Conservation (phyloP, 2,888 invertebrate genomes). For the Heliconius cydno region DNA sequence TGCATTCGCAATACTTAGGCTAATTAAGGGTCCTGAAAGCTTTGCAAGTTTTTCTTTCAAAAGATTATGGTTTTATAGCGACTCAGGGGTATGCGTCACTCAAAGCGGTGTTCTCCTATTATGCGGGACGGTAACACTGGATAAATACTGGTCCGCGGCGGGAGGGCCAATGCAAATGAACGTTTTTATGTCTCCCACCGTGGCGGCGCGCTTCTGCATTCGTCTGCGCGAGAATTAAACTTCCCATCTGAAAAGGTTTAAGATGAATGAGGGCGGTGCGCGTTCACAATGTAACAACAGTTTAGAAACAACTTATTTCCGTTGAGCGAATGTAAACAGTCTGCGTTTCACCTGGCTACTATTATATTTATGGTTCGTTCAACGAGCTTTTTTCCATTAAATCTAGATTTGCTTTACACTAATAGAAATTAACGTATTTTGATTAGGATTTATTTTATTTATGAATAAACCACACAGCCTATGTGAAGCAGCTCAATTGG, state of each 20-base stretch:
- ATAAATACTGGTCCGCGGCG: conserved; percentile 70
- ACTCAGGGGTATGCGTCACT: conserved; percentile 61
- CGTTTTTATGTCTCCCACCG: conserved; percentile 69
- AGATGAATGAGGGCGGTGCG: conserved; percentile 73
- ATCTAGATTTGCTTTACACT: background rate
- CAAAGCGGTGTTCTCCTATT: conserved; percentile 73
- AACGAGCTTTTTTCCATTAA: conserved; percentile 24
- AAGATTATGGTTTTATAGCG: conserved; percentile 65
- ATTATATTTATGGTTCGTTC: conserved; percentile 53
- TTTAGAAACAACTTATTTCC: conserved; percentile 76
- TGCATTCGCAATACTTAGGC: conserved; percentile 50
- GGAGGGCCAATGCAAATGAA: conserved; percentile 77
- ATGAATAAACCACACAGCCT: background rate
- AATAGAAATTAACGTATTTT: background rate
- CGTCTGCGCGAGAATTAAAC: conserved; percentile 74
- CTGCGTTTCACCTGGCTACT: conserved; percentile 64
- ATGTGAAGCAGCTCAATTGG: background rate
- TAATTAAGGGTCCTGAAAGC: conserved; percentile 66
- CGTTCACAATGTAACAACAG: conserved; percentile 75
- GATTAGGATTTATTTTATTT: background rate
- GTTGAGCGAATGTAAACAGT: conserved; percentile 70
- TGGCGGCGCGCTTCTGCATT: conserved; percentile 60
- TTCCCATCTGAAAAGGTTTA: conserved; percentile 76
- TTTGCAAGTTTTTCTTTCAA: conserved; percentile 58
- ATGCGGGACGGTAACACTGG: conserved; percentile 72